These are phyloP conservation scores for Volucella inanis DNA, from an alignment of 2,888 invertebrate genomes.

Conservation along the genomic window DNA sequence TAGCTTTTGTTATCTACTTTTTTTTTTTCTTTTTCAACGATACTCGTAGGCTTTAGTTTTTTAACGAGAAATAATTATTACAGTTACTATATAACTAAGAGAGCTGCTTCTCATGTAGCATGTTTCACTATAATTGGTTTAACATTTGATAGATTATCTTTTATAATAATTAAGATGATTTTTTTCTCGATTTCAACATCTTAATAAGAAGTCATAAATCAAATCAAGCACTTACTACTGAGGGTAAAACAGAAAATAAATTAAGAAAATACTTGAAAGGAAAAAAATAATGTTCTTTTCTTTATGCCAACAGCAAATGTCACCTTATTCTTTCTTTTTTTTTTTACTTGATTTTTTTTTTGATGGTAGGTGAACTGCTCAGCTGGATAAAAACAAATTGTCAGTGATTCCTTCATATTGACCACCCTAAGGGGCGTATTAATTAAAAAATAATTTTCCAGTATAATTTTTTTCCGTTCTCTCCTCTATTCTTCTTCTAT, in stretches of 20 bases:
- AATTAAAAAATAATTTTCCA: slow-evolving; percentile 71
- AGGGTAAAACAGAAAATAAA: slow-evolving; percentile 39
- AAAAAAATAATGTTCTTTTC: slow-evolving; percentile 22
- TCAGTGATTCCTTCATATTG: slow-evolving; percentile 57
- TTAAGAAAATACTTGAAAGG: slow-evolving; percentile 27
- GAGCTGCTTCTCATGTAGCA: not conserved
- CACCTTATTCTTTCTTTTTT: slow-evolving; percentile 67
- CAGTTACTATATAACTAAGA: slow-evolving; percentile 21
- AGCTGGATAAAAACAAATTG: slow-evolving; percentile 38
- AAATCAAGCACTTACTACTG: slow-evolving; percentile 47
- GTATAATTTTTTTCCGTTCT: slow-evolving; percentile 20
- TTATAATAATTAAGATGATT: slow-evolving; percentile 45
- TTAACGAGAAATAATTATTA: not conserved
- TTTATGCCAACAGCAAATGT: slow-evolving; percentile 69
- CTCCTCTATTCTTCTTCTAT: not conserved
- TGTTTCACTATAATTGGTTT: slow-evolving; percentile 54
- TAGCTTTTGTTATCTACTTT: slow-evolving; percentile 49
- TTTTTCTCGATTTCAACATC: slow-evolving; percentile 42
- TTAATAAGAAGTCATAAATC: slow-evolving; percentile 72
- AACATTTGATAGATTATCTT: slow-evolving; percentile 66
- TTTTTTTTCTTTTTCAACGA: slow-evolving; percentile 2
- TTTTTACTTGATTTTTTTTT: slow-evolving; percentile 56
- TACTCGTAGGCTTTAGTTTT: not conserved
- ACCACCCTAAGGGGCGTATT: slow-evolving; percentile 65
- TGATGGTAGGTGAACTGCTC: slow-evolving; percentile 4